Base-by-base conservation (phyloP, 2,113 vertebrate species). In the Plecturocebus donacophilus region DNA sequence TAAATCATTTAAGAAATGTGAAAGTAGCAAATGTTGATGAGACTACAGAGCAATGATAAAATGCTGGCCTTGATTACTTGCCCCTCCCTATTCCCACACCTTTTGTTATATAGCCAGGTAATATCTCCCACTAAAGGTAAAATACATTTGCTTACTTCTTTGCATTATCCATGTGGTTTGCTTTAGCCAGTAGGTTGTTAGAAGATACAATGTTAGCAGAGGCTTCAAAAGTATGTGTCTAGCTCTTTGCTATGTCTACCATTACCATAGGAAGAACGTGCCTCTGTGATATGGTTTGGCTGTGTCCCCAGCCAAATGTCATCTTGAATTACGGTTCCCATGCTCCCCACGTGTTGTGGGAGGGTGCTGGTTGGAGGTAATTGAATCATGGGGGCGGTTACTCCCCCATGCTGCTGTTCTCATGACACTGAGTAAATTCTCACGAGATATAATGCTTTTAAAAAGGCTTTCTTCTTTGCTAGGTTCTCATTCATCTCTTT, bases 41-140 rank as follows among this genome's bases (percentile, higher is more conserved):
- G 30, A 90, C 38, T n/a, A 17, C 14, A 52, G 12, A 58, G 0
- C 0, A 52, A 30, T 6, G 3, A 79, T 20, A 30, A 23, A 54
- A 38, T 73, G 42, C 1, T 56, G 16, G 8, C 8, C 7, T 20
- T 6, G 14, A n/a, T 54, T 92, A 0, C 40, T 40, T 35, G 17
- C 6, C 32, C 5, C 9, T 71, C 21, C 1, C 3, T 30, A 70
- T 38, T 30, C 1, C 2, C 2, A 17, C 1, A 14, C 8, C 5
- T 86, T 32, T 52, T 70, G 14, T 2, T 19, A 20, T 38, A 3
- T 61, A 88, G 61, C 1, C 9, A 47, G 76, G n/a, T 25, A 56
- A 7, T 30, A 54, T 23, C 35, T 90, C 4, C 38, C 21, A 52
- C 10, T 25, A 49, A 75, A 19, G 1, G 2, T n/a, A 16, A 25